A percentile compares a stretch with the other conserved stretches of the same genome.
phyloP scores from a whole-genome alignment of 2,888 invertebrate genomes.

The Sphaeridia pumilis region DNA sequence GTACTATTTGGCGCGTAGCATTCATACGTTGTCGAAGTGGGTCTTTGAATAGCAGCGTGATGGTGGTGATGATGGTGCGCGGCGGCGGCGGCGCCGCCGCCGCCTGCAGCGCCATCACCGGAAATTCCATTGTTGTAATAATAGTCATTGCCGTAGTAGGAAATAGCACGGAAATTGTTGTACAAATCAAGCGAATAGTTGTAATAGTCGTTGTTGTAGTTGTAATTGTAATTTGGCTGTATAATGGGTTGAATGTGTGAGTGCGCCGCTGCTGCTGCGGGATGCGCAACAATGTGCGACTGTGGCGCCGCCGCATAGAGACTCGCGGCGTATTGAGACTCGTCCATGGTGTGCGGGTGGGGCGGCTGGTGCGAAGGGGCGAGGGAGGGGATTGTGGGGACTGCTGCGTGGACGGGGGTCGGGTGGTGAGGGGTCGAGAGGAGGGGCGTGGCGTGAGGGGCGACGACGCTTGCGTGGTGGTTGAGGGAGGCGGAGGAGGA shows the following conservation, averaged over 20 bases:
- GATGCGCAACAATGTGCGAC: conserved; percentile 15
- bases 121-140: conserved; percentile 9
- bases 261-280: too few relatives aligned
- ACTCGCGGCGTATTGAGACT: conserved; percentile 15
- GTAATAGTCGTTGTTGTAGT: conserved; percentile 16
- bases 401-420: conserved; percentile 4
- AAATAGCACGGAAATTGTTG: conserved; percentile 14
- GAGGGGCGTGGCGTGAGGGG: too few relatives aligned
- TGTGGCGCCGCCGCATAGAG: conserved; percentile 14
- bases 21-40: conserved; percentile 37
- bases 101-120: too few relatives aligned
- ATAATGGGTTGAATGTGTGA: conserved; percentile 18
- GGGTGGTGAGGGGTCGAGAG: not conserved
- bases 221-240: conserved; percentile 17
- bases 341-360: conserved; percentile 6
- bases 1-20: too few relatives aligned
- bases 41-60: too few relatives aligned
- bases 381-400: conserved; percentile 25
- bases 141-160: conserved; percentile 17
- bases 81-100: conserved; percentile 37
- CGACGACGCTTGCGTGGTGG: too few relatives aligned
- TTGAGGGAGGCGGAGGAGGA: conserved; percentile 13
- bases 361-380: not conserved
- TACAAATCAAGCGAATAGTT: conserved; percentile 14
- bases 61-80: too few relatives aligned